Base-by-base conservation (phyloP, 2,888 invertebrate species). In the Fragum sueziense region DNA sequence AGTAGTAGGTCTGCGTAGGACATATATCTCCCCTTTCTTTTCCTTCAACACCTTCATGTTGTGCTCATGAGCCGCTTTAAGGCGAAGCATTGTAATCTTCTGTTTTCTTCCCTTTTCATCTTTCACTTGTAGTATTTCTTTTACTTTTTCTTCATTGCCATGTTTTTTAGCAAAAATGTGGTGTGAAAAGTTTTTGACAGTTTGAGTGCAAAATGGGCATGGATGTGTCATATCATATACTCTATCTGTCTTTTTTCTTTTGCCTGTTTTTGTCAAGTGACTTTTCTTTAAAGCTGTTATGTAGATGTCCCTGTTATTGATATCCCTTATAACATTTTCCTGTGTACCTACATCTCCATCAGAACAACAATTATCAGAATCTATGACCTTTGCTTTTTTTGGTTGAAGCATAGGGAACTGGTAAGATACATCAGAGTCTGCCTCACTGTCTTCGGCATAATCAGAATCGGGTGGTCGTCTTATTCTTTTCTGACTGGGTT, bases 131-230 rank as follows among this genome's bases (percentile, higher is more conserved):
- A 74, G 37, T 33, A 79, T 74, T 69, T 77, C 59, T 57, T 47
- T 51, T 17, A 74, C 74, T 29, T 61, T 57, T 67, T 69, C 54
- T 62, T 76, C 77, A 29, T 70, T 57, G 29, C 27, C 70, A 67
- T 79, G 79, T 22, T 70, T 70, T 27, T 57, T 70, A 33, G 69
- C 54, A 51, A 75, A 68, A 67, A 74, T 71, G 34, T 79, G 79
- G 61, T 79, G 79, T n/a, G 74, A 74, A 27, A 79, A 79, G 59
- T 79, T 79, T 9, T n/a, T 75, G 9, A 27, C 31, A 27, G 31
- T 71, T 52, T 37, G 37, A n/a, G 27, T 37, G 59, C 74, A 79
- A 52, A 75, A 79, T 68, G 75, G 75, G 34, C 79, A 79, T 20
- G 62, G 37, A 67, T 75, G 70, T 37, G 34, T 51, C 9, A 62